phyloP scores from a whole-genome alignment of 2,888 invertebrate genomes.

The Ophioninae sp. region DNA sequence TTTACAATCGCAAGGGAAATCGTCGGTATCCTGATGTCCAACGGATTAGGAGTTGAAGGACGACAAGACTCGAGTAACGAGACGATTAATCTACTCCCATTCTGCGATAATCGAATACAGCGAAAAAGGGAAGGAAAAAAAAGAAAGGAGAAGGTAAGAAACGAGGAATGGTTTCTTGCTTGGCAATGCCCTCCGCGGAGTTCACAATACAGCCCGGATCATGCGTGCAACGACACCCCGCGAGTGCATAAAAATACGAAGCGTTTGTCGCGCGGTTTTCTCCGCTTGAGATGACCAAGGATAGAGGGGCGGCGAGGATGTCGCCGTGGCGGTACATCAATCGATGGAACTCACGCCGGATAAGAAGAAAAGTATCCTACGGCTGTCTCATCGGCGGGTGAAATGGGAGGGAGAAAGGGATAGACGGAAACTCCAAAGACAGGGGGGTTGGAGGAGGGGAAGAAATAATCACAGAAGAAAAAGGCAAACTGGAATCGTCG shows the following conservation, averaged over 20 bases:
- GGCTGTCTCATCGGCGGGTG: conserved; percentile 43
- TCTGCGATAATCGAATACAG: conserved; percentile 46
- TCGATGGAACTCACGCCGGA: conserved; percentile 48
- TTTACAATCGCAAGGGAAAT: background rate
- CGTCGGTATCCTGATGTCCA: background rate
- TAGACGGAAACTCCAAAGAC: conserved; percentile 40
- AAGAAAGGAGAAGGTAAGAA: conserved; percentile 36
- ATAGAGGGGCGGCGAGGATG: conserved; percentile 41
- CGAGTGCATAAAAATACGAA: conserved; percentile 58
- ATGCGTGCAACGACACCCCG: conserved; percentile 17
- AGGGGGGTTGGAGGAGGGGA: conserved; percentile 36
- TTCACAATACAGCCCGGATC: conserved; percentile 24
- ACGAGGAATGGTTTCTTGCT: conserved; percentile 14
- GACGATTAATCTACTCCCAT: conserved; percentile 59
- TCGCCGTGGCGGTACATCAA: conserved; percentile 66
- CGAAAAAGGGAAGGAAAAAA: conserved; percentile 36
- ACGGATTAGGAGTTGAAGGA: conserved; percentile 20
- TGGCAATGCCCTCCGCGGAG: conserved; percentile 11
- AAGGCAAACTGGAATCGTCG: conserved; percentile 63
- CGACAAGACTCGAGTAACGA: conserved; percentile 48
- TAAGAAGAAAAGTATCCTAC: conserved; percentile 57
- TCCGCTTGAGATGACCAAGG: conserved; percentile 35
- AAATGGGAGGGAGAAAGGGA: conserved; percentile 50
- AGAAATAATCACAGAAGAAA: conserved; percentile 18
- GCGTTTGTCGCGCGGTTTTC: conserved; percentile 58